A percentile compares a stretch with the other conserved stretches of the same genome.
Conservation (phyloP, 2,797 vertebrate genomes). For the Hypotaenidia okinawae region DNA sequence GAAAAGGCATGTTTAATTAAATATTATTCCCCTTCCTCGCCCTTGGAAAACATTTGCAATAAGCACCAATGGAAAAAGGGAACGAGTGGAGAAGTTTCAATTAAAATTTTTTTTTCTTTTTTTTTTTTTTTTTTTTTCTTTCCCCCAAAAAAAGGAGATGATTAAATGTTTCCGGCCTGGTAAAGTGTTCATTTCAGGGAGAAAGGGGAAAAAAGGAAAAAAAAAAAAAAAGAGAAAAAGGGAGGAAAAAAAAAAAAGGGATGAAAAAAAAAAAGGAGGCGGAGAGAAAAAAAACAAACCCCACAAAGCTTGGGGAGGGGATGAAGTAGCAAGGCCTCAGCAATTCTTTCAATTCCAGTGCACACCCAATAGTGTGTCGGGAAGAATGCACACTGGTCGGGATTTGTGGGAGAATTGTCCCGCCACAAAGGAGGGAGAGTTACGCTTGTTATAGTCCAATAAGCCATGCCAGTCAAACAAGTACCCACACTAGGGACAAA, state of each 20-base stretch:
- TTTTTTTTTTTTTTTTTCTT: constrained; percentile 75
- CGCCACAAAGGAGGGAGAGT: constrained; percentile 93
- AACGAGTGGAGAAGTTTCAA: constrained; percentile 97
- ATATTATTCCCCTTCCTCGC: constrained; percentile 52
- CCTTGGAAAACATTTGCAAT: constrained; percentile 76
- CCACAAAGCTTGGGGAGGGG: constrained; percentile 88
- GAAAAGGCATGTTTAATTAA: constrained; percentile 63
- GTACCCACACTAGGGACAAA: constrained; percentile 91
- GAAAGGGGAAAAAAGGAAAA: not conserved
- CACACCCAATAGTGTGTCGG: constrained; percentile 95
- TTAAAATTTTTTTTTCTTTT: constrained; percentile 85
- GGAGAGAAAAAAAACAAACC: constrained; percentile 62
- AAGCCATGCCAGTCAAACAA: constrained; percentile 99
- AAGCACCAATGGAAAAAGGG: constrained; percentile 87
- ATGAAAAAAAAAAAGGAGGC: constrained; percentile 38
- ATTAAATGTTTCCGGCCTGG: constrained; percentile 99
- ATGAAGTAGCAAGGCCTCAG: constrained; percentile 88
- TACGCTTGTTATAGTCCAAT: constrained; percentile 99
- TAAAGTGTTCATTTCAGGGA: constrained; percentile 98
- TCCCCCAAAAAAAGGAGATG: constrained; percentile 85
- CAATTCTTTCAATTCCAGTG: constrained; percentile 94
- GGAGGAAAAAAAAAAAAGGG: constrained; percentile 58
- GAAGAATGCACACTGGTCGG: constrained; percentile 95
- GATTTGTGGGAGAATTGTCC: constrained; percentile 99
- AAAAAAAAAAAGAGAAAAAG: constrained; percentile 54